phyloP scores from a whole-genome alignment of 2,797 vertebrate genomes.

The Sarcophilus harrisii region DNA sequence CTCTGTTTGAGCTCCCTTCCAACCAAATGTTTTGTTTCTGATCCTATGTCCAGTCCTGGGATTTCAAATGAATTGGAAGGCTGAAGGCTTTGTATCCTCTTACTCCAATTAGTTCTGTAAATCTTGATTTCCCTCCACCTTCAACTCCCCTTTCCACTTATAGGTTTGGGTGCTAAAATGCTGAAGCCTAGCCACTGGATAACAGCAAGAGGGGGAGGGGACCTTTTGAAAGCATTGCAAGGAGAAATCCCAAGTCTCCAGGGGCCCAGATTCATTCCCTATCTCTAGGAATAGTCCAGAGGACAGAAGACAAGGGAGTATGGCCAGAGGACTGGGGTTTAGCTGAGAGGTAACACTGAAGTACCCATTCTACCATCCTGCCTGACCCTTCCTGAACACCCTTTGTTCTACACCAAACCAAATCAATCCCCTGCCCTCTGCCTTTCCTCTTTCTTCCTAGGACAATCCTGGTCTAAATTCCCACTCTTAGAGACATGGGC shows the following conservation, averaged over 20 bases:
- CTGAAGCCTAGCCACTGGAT: not conserved
- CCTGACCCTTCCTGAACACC: not conserved
- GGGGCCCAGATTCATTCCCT: not conserved
- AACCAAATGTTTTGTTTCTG: not conserved
- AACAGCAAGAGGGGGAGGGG: not conserved
- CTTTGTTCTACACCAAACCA: not conserved
- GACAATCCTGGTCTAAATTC: not conserved
- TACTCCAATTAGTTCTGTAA: not conserved
- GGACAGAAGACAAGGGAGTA: not conserved
- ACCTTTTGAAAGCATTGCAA: not conserved
- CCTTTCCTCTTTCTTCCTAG: not conserved
- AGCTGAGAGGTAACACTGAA: not conserved
- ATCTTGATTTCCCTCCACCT: not conserved
- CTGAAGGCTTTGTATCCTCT: not conserved
- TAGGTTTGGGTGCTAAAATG: not conserved
- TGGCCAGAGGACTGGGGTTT: not conserved
- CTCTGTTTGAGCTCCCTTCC: not conserved
- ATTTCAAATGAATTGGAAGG: not conserved
- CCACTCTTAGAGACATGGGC: not conserved
- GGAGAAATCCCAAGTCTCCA: not conserved
- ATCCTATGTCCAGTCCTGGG: not conserved
- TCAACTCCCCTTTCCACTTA: not conserved
- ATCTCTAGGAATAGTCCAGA: not conserved
- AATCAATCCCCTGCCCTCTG: not conserved
- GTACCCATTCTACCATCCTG: not conserved